Conservation (phyloP, 2,797 vertebrate genomes). For the Cossypha heuglini region DNA sequence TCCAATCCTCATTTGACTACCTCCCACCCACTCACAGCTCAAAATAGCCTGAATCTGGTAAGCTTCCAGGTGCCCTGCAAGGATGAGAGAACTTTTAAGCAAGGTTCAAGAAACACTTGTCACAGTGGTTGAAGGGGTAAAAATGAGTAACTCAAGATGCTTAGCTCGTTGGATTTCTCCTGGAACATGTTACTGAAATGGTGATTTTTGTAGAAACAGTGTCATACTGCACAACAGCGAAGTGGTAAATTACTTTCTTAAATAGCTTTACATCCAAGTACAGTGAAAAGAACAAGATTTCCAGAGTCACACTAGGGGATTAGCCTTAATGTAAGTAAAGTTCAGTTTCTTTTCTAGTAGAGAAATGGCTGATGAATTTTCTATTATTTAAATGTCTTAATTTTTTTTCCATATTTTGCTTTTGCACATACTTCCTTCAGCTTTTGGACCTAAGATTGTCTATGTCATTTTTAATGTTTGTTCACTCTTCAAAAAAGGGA, state of each 20-base stretch:
- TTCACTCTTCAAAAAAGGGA: background rate
- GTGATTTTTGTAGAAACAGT: slow-evolving; percentile 26
- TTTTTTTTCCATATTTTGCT: background rate
- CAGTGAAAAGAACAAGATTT: slow-evolving; percentile 26
- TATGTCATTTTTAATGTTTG: background rate
- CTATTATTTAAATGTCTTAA: background rate
- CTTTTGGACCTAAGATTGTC: background rate
- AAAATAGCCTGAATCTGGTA: slow-evolving; percentile 36
- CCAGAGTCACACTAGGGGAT: background rate
- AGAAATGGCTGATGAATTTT: background rate
- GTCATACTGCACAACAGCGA: slow-evolving; percentile 10
- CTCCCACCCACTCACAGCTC: background rate
- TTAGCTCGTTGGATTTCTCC: slow-evolving; percentile 23
- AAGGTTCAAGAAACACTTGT: slow-evolving; percentile 38
- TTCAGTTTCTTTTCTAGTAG: background rate
- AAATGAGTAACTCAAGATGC: slow-evolving; percentile 41
- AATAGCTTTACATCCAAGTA: slow-evolving; percentile 13
- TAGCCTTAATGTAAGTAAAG: background rate
- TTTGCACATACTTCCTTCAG: background rate
- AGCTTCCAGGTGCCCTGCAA: slow-evolving; percentile 35
- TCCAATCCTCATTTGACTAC: slow-evolving; percentile 8
- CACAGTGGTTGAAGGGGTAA: slow-evolving; percentile 31
- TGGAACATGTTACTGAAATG: slow-evolving; percentile 27
- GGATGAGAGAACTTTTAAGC: slow-evolving; percentile 17
- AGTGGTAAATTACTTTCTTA: slow-evolving; percentile 17